phyloP scores from a whole-genome alignment of 2,113 vertebrate species.

The Junco hyemalis region DNA sequence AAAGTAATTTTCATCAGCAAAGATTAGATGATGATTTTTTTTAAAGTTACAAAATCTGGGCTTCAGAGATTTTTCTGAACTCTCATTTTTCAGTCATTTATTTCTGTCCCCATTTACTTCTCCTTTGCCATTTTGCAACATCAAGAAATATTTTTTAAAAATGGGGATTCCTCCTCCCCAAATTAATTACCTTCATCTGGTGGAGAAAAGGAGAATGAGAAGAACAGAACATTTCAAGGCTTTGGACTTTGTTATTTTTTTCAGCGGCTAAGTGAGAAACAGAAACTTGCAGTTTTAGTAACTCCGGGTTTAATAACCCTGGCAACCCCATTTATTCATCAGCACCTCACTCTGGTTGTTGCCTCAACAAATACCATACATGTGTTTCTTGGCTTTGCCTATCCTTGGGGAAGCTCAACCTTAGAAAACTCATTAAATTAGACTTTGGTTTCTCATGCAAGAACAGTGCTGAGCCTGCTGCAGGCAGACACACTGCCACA shows the following conservation, averaged over 20 bases:
- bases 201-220: not conserved
- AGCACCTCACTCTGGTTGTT: not conserved
- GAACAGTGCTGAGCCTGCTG: not conserved
- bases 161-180: accelerated
- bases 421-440: not conserved
- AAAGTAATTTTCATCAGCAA: not conserved
- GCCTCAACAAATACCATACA: not conserved
- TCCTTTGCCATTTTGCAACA: not conserved
- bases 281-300: not conserved
- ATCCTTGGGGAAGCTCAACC: not conserved
- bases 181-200: not conserved
- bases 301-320: not conserved
- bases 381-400: not conserved
- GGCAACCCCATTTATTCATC: not conserved
- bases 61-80: not conserved
- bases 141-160: not conserved
- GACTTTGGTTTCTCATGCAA: not conserved
- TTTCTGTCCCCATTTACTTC: not conserved
- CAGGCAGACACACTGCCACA: not conserved
- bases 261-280: not conserved
- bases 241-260: not conserved
- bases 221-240: not conserved
- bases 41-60: not conserved
- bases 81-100: not conserved
- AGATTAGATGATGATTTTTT: not conserved